phyloP scores from a whole-genome alignment of 2,113 vertebrate genomes.

The Ginglymostoma cirratum region DNA sequence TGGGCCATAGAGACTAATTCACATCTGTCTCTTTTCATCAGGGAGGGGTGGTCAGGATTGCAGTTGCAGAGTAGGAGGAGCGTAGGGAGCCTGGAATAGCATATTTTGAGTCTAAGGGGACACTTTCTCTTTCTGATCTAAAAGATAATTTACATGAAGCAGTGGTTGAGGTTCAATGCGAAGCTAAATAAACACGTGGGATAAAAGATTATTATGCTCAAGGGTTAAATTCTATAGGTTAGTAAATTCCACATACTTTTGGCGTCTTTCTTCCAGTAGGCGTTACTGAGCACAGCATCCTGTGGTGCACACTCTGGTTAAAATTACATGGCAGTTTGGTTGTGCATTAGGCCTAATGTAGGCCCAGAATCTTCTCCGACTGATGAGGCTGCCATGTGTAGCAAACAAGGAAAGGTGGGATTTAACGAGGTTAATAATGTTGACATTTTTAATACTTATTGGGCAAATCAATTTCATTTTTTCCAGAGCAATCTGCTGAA shows the following conservation, averaged over 20 bases:
- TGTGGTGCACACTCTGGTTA: background rate
- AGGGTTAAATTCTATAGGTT: background rate
- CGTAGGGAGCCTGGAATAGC: background rate
- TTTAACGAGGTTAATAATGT: background rate
- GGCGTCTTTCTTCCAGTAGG: background rate
- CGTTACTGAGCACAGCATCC: background rate
- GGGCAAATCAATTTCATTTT: background rate
- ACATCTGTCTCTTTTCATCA: background rate
- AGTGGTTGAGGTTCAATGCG: background rate
- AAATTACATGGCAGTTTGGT: background rate
- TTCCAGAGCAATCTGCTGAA: conserved; percentile 22
- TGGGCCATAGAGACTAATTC: no score
- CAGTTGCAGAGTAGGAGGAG: background rate
- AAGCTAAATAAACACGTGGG: background rate
- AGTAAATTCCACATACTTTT: background rate
- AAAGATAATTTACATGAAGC: background rate
- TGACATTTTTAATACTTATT: background rate
- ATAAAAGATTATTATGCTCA: background rate
- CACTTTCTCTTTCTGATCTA: background rate
- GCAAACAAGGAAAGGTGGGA: no score
- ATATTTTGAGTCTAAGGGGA: background rate
- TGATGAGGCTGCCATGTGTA: background rate
- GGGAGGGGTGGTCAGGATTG: background rate
- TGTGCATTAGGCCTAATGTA: background rate
- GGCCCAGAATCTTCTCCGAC: background rate